phyloP scores from a whole-genome alignment of 2,113 vertebrate genomes.

The Malurus elegans region DNA sequence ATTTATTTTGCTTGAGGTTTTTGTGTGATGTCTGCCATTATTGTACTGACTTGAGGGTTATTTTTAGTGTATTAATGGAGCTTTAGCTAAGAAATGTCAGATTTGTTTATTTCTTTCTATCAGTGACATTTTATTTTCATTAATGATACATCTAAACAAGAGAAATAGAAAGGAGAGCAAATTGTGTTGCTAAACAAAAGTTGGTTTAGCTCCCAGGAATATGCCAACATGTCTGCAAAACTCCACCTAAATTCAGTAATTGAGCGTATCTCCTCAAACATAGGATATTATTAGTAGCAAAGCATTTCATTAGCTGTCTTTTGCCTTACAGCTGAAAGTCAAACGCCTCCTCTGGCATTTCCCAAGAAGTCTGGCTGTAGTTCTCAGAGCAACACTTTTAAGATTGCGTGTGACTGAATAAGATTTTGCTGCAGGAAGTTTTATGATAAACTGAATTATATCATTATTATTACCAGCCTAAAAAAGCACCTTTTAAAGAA shows the following conservation, averaged over 20 bases:
- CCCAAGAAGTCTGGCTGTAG: not conserved
- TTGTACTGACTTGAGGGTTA: not conserved
- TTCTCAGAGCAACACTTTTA: not conserved
- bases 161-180: not conserved
- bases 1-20: not conserved
- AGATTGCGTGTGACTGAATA: not conserved
- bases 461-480: not conserved
- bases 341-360: slow-evolving; percentile 36
- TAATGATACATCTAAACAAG: not conserved
- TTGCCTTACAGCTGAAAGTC: not conserved
- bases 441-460: not conserved
- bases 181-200: not conserved
- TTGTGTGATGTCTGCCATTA: not conserved
- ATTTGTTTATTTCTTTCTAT: not conserved
- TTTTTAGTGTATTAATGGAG: not conserved
- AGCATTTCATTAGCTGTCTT: slow-evolving; percentile 49
- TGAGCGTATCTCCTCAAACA: slow-evolving; percentile 31
- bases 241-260: slow-evolving; percentile 44
- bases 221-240: not conserved
- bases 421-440: not conserved
- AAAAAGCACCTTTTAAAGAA: not conserved
- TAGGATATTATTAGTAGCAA: slow-evolving; percentile 42
- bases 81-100: not conserved
- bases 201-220: not conserved
- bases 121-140: not conserved